A percentile compares a stretch with the other conserved stretches of the same genome.
phyloP scores from a whole-genome alignment of 2,888 invertebrate genomes.

The Lithophane leautieri region DNA sequence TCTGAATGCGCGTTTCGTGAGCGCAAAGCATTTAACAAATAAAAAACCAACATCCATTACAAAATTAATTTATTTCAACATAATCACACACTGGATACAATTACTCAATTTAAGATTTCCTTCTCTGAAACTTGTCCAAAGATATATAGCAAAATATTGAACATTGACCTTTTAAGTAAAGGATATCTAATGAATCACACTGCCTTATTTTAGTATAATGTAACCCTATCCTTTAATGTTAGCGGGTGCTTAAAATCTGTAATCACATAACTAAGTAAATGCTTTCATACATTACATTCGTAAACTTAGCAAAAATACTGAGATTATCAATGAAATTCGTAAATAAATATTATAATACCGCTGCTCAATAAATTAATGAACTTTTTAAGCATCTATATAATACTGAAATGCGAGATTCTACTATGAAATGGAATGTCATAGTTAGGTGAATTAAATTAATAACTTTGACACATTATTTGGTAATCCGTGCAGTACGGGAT shows the following conservation, averaged over 20 bases:
- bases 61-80: conserved; percentile 74
- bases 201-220: conserved; percentile 12
- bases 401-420: conserved; percentile 64
- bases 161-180: conserved; percentile 9
- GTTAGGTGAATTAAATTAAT: conserved; percentile 31
- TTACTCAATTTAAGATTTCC: conserved; percentile 48
- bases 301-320: conserved; percentile 58
- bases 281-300: conserved; percentile 47
- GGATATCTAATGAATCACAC: conserved; percentile 14
- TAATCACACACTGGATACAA: conserved; percentile 69
- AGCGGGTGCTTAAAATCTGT: conserved; percentile 53
- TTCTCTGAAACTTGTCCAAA: conserved; percentile 42
- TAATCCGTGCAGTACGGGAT: background rate
- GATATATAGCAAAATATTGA: conserved; percentile 27
- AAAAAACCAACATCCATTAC: conserved; percentile 59
- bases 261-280: conserved; percentile 52
- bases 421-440: conserved; percentile 58
- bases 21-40: conserved; percentile 2
- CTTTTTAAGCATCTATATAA: conserved; percentile 51
- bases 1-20: no score
- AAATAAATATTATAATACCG: conserved; percentile 40
- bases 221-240: conserved; percentile 13
- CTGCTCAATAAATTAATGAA: conserved; percentile 32
- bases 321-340: conserved; percentile 58
- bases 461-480: conserved; percentile 50